phyloP scores from a whole-genome alignment of 2,113 vertebrate genomes.

The Ploceus nigricollis region DNA sequence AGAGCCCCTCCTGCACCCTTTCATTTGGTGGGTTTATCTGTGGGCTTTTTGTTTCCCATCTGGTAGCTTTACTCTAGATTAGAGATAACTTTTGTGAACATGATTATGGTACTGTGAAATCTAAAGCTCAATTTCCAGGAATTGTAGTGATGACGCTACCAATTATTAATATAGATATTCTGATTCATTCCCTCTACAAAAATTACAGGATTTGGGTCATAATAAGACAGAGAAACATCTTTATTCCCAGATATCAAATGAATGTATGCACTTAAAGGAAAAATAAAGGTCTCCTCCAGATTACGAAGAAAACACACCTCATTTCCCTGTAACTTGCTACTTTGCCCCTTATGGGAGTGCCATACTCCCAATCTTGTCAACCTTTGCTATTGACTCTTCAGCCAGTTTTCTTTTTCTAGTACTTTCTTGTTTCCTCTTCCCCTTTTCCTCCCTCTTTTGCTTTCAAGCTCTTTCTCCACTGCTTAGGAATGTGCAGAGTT shows the following conservation, averaged over 20 bases:
- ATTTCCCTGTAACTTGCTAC: not conserved
- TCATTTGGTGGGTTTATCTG: not conserved
- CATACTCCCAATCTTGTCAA: not conserved
- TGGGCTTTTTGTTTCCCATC: not conserved
- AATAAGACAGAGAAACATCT: not conserved
- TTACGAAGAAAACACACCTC: not conserved
- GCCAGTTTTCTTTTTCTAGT: not conserved
- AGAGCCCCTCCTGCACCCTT: not conserved
- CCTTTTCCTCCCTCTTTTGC: not conserved
- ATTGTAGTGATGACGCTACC: not conserved
- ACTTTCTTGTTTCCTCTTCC: not conserved
- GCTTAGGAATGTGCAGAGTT: not conserved
- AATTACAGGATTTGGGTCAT: not conserved
- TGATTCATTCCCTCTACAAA: not conserved
- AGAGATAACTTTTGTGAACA: not conserved
- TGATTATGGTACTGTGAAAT: not conserved
- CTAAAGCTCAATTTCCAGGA: not conserved
- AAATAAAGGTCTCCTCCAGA: not conserved
- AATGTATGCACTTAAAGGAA: not conserved
- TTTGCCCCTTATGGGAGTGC: not conserved
- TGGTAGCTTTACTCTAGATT: not conserved
- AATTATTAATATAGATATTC: not conserved
- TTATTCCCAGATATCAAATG: not conserved
- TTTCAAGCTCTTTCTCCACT: not conserved
- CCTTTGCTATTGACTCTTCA: not conserved